Evolutionary conservation across 2,888 invertebrate genomes (phyloP).

Genomic region (Dasysyrphus tricinctus): DNA sequence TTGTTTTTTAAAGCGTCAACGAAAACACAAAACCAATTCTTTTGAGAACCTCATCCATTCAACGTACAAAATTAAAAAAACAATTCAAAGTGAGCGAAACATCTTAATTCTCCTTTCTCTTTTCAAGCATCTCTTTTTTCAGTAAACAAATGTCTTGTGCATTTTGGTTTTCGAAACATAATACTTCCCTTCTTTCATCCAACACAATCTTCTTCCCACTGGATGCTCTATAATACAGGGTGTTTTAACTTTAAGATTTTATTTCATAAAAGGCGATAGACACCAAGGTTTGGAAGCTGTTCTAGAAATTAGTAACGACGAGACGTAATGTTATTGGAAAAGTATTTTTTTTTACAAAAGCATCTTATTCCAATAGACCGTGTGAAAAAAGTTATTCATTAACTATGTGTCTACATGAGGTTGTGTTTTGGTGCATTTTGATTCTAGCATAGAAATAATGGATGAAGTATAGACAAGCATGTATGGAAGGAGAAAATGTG

Average conservation of each 20-base stretch:
- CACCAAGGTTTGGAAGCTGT: too few species aligned
- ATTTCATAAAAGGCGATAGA: too few species aligned
- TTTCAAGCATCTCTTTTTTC: slow-evolving; percentile 33
- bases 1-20: slow-evolving; percentile 23
- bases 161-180: slow-evolving; percentile 63
- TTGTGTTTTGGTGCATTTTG: too few species aligned
- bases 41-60: neutral
- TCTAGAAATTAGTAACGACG: too few species aligned
- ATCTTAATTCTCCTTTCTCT: slow-evolving; percentile 32
- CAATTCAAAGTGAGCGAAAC: slow-evolving; percentile 55
- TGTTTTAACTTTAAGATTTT: neutral
- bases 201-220: slow-evolving; percentile 48
- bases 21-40: slow-evolving; percentile 24
- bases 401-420: too few species aligned
- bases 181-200: slow-evolving; percentile 13
- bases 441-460: too few species aligned
- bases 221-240: neutral
- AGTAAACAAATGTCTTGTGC: slow-evolving; percentile 52
- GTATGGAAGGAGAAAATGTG: too few species aligned
- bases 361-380: too few species aligned
- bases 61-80: slow-evolving; percentile 16
- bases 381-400: too few species aligned
- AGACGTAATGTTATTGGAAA: too few species aligned
- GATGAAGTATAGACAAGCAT: too few species aligned
- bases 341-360: too few species aligned